These are phyloP conservation scores for Torymus tubicola DNA, from an alignment of 2,888 invertebrate species.

Conservation along the genomic window DNA sequence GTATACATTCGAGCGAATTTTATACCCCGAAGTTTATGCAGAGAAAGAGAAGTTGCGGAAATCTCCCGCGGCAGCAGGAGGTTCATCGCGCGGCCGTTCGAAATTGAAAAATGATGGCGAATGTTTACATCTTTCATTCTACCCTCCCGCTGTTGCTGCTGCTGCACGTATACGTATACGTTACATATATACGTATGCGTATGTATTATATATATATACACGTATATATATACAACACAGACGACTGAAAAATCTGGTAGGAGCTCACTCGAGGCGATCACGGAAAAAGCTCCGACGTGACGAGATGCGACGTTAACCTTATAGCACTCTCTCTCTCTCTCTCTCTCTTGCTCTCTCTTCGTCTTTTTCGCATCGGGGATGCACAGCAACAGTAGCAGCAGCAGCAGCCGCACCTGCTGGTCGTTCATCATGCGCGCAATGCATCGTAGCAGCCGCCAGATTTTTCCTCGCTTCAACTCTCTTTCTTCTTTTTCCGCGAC, in stretches of 20 bases:
- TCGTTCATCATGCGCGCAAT: slow-evolving; percentile 71
- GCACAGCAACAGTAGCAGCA: background rate
- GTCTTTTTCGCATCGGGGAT: slow-evolving; percentile 61
- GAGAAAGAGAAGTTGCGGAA: background rate
- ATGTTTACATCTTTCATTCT: slow-evolving; percentile 40
- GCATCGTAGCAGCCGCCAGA: slow-evolving; percentile 60
- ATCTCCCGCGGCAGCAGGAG: slow-evolving; percentile 10
- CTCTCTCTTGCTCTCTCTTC: slow-evolving; percentile 10
- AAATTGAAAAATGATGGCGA: slow-evolving; percentile 55
- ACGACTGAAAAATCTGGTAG: slow-evolving; percentile 14
- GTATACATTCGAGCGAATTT: too few relatives aligned
- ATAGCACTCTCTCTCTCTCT: background rate
- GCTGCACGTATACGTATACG: too few relatives aligned
- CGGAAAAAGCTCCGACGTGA: background rate
- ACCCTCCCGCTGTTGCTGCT: too few relatives aligned
- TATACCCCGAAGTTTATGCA: too few relatives aligned
- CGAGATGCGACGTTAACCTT: slow-evolving; percentile 31
- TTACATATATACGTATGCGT: too few relatives aligned
- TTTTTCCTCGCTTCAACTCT: slow-evolving; percentile 26
- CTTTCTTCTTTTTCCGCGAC: background rate
- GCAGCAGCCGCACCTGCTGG: slow-evolving; percentile 68
- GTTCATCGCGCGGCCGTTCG: slow-evolving; percentile 1
- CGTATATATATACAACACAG: background rate
- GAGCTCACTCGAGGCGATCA: background rate
- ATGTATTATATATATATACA: too few relatives aligned